phyloP scores from a whole-genome alignment of 2,888 invertebrate species.

The Synergus japonicus region DNA sequence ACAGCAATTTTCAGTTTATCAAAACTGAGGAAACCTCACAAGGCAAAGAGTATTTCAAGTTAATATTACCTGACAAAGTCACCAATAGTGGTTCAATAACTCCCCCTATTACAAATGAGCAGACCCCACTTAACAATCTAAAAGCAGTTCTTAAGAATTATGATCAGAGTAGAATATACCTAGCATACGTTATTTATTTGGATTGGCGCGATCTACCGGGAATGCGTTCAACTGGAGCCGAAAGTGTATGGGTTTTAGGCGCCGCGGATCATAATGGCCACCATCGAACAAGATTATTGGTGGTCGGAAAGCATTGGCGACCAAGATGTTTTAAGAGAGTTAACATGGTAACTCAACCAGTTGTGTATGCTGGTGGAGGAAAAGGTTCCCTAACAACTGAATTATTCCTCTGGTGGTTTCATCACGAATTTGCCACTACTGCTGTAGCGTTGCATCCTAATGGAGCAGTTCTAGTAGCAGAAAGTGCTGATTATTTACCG shows the following conservation, averaged over 20 bases:
- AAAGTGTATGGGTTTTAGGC: slow-evolving; percentile 75
- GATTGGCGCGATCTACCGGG: slow-evolving; percentile 77
- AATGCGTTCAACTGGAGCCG: slow-evolving; percentile 59
- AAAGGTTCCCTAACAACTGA: slow-evolving; percentile 76
- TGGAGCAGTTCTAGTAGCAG: slow-evolving; percentile 75
- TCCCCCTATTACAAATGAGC: not conserved
- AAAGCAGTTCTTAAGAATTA: slow-evolving; percentile 68
- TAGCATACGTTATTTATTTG: slow-evolving; percentile 75
- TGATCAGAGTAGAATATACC: slow-evolving; percentile 73
- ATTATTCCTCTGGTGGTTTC: slow-evolving; percentile 79
- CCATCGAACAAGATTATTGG: slow-evolving; percentile 77
- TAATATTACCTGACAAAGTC: not conserved
- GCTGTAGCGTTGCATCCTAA: slow-evolving; percentile 77
- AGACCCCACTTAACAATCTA: slow-evolving; percentile 58
- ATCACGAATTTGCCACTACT: slow-evolving; percentile 77
- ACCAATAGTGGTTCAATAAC: not conserved
- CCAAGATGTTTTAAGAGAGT: slow-evolving; percentile 76
- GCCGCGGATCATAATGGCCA: slow-evolving; percentile 78
- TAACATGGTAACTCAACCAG: slow-evolving; percentile 78
- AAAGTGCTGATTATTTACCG: slow-evolving; percentile 74
- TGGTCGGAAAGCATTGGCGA: slow-evolving; percentile 77
- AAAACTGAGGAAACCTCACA: not conserved
- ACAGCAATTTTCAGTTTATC: not conserved
- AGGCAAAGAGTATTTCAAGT: not conserved
- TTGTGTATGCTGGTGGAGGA: slow-evolving; percentile 78